These are phyloP conservation scores for Beris morrisii DNA, from an alignment of 2,888 invertebrate genomes.

Conservation along the genomic window DNA sequence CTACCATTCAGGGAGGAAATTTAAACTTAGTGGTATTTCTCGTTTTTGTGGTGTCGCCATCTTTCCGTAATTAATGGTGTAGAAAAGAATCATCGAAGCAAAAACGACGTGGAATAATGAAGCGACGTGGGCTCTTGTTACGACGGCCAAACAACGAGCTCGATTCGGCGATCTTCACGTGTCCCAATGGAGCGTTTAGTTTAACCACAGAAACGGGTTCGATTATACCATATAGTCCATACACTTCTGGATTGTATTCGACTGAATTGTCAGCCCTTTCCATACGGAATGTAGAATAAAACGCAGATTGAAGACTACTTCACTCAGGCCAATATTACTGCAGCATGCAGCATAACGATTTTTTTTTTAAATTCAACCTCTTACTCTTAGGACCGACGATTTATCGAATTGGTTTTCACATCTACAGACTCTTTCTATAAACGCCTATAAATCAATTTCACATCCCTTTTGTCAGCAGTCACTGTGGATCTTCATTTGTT, in stretches of 20 bases:
- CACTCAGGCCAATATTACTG: too few relatives aligned
- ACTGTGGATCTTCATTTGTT: too few relatives aligned
- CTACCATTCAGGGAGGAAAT: not conserved
- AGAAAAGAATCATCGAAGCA: conserved; percentile 75
- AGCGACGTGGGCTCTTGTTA: conserved; percentile 75
- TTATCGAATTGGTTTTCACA: too few relatives aligned
- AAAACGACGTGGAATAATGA: conserved; percentile 74
- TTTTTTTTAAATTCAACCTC: too few relatives aligned
- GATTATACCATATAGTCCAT: conserved; percentile 95
- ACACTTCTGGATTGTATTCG: conserved; percentile 85
- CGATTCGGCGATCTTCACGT: conserved; percentile 85
- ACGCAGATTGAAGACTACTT: too few relatives aligned
- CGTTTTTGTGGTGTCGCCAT: conserved; percentile 77
- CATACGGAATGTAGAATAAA: too few relatives aligned
- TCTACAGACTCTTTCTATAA: too few relatives aligned
- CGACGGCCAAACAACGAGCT: conserved; percentile 84
- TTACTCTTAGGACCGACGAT: too few relatives aligned
- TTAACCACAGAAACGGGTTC: conserved; percentile 91
- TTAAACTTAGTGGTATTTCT: conserved; percentile 79
- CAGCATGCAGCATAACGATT: too few relatives aligned
- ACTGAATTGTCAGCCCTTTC: conserved; percentile 72
- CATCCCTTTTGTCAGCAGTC: too few relatives aligned
- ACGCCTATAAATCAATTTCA: too few relatives aligned
- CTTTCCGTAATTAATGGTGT: conserved; percentile 77
- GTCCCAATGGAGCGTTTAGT: conserved; percentile 86